Percentiles rank a stretch among this genome's conserved stretches.
Evolutionary conservation across 1,140 invertebrate species (phyloP).

Genomic region (Bombus pyrosoma): DNA sequence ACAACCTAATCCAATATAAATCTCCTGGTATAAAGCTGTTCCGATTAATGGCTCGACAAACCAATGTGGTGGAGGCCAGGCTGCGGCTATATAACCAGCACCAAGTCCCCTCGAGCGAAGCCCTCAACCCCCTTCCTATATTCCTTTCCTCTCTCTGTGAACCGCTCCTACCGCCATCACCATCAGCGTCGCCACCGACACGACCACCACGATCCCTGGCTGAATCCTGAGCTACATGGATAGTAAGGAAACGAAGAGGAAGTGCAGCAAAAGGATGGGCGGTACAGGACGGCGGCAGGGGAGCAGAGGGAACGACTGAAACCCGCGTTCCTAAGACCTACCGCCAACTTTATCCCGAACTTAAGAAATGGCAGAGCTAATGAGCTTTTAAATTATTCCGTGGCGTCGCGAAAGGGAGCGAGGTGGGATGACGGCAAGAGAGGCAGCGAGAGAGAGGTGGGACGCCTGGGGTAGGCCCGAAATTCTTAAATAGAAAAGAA

Average conservation of each 20-base stretch:
- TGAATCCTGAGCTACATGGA: slow-evolving; percentile 53
- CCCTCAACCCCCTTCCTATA: slow-evolving; percentile 44
- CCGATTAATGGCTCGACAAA: slow-evolving; percentile 81
- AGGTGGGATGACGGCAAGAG: not conserved
- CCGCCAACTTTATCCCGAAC: slow-evolving; percentile 74
- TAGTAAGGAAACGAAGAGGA: slow-evolving; percentile 58
- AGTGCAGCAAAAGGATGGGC: slow-evolving; percentile 4
- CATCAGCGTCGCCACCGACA: slow-evolving; percentile 63
- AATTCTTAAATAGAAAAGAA: slow-evolving; percentile 30
- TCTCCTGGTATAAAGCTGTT: slow-evolving; percentile 80
- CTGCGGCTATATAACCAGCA: slow-evolving; percentile 64
- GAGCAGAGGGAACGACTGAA: not conserved
- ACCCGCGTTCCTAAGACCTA: slow-evolving; percentile 47
- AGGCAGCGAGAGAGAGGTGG: not conserved
- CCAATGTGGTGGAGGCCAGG: slow-evolving; percentile 78
- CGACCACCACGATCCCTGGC: slow-evolving; percentile 56
- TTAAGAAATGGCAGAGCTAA: slow-evolving; percentile 79
- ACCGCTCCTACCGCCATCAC: slow-evolving; percentile 66
- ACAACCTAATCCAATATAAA: slow-evolving; percentile 80
- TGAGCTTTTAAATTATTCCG: slow-evolving; percentile 80
- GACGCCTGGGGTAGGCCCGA: slow-evolving; percentile 38
- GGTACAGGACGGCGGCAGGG: not conserved
- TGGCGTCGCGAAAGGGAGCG: slow-evolving; percentile 41
- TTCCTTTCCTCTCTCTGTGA: slow-evolving; percentile 57
- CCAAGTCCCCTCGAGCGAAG: slow-evolving; percentile 61